Percentiles rank a stretch among this genome's conserved stretches.
These are phyloP conservation scores for Ectobius pallidus DNA, from an alignment of 2,888 invertebrate genomes.

Conservation along the genomic window DNA sequence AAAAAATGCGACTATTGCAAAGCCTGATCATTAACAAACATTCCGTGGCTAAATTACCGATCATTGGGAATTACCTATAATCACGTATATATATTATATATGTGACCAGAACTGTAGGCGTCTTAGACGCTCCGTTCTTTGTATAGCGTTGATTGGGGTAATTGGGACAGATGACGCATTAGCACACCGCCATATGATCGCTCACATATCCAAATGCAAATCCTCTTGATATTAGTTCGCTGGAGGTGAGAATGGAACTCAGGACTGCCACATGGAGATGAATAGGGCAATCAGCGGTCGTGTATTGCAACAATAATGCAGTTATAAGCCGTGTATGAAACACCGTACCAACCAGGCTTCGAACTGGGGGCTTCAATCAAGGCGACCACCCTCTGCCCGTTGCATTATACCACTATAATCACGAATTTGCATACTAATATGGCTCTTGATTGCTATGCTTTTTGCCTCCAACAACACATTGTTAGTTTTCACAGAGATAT, in stretches of 20 bases:
- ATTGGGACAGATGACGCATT: no score
- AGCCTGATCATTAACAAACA: no score
- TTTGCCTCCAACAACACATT: not conserved
- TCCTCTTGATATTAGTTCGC: no score
- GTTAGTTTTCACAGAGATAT: not conserved
- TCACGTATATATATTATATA: no score
- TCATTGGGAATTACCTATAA: no score
- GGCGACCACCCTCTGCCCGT: not conserved
- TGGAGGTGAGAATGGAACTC: not conserved
- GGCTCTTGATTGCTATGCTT: not conserved
- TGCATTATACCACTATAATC: not conserved
- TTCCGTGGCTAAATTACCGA: no score
- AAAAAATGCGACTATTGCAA: no score
- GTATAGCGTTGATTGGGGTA: no score
- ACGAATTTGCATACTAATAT: slow-evolving; percentile 6
- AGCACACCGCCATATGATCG: no score
- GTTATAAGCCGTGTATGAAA: slow-evolving; percentile 6
- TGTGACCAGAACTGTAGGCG: no score
- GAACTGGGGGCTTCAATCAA: not conserved
- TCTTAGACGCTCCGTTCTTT: no score
- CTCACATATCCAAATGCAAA: no score
- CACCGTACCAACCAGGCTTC: not conserved
- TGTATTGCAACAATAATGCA: not conserved
- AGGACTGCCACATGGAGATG: not conserved
- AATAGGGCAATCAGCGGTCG: not conserved